Base-by-base conservation (phyloP, 2,888 invertebrate genomes). In the Blastobasis adustella region DNA sequence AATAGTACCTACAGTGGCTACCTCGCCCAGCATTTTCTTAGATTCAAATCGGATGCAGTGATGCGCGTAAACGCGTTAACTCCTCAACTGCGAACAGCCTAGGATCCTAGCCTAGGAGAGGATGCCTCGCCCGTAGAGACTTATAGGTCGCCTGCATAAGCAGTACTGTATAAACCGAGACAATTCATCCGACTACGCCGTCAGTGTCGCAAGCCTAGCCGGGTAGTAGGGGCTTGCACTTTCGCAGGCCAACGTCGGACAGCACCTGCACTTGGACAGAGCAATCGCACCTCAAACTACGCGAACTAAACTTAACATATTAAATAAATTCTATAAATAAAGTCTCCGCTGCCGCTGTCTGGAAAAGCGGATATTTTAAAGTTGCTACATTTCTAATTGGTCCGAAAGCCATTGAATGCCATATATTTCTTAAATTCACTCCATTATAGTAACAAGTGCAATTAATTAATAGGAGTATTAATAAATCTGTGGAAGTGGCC, bases 171-270 rank as follows among this genome's bases (percentile, higher is more conserved):
- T 23, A 8, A 36, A 36, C 23, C 36, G 45, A 45, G 8, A 45
- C 10, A 5, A 45, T 45, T 45, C 37, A 45, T 45, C 45, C 10
- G 10, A 5, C 37, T 40, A 9, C 3, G 47, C 10, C 10, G 48
- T 23, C 45, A 55, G 58, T 79, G 70, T 76, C 67, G 82, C 70
- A 75, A 75, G 56, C 49, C 53, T 41, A n/a, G 41, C 47, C 52
- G 50, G 56, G 58, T 59, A 66, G 75, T 67, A 76, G 82, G 80
- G 79, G 78, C 58, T 54, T 63, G 64, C 63, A 75, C 75, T 76
- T 76, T 77, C 79, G 73, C 70, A 61, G 67, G 60, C 66, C 62
- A 60, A 61, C 60, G 63, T 62, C 63, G 67, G 62, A 67, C 66
- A 46, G 56, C 49, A 46, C 50, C 23, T 47, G 42, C 49, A 49